Evolutionary conservation across 2,113 vertebrate genomes (phyloP).

Genomic region (Burhinus bistriatus): DNA sequence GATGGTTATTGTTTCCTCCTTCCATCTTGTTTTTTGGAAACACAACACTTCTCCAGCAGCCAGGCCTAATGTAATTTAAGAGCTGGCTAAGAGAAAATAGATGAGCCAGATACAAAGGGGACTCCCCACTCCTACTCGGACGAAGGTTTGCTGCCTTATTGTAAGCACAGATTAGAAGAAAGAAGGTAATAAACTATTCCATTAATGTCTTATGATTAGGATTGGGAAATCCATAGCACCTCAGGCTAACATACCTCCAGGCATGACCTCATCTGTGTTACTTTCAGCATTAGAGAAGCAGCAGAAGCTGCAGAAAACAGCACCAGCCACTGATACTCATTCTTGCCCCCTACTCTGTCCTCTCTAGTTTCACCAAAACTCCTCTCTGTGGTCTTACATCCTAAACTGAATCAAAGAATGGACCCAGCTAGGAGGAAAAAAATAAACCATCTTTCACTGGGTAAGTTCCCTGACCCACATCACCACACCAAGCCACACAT

Average conservation of each 20-base stretch:
- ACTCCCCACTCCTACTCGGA: not conserved
- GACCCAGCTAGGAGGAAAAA: rapidly evolving
- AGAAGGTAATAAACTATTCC: not conserved
- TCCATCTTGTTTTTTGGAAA: not conserved
- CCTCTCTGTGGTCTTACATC: not conserved
- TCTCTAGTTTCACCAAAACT: not conserved
- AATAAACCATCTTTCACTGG: not conserved
- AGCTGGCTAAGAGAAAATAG: not conserved
- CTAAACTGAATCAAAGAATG: not conserved
- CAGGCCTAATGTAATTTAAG: not conserved
- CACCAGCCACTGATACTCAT: not conserved
- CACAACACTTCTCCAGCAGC: not conserved
- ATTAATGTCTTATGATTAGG: not conserved
- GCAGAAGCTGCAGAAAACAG: not conserved
- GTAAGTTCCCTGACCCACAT: not conserved
- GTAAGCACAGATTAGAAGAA: not conserved
- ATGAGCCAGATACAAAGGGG: not conserved
- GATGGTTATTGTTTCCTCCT: not conserved
- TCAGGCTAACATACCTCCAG: not conserved
- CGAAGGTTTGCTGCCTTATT: not conserved
- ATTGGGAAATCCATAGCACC: not conserved
- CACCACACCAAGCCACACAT: not conserved
- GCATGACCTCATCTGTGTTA: not conserved
- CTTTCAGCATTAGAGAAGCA: not conserved
- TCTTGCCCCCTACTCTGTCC: not conserved